phyloP scores from a whole-genome alignment of 53 echinoderm and acorn worm genomes.

The Paelopatides confundens region DNA sequence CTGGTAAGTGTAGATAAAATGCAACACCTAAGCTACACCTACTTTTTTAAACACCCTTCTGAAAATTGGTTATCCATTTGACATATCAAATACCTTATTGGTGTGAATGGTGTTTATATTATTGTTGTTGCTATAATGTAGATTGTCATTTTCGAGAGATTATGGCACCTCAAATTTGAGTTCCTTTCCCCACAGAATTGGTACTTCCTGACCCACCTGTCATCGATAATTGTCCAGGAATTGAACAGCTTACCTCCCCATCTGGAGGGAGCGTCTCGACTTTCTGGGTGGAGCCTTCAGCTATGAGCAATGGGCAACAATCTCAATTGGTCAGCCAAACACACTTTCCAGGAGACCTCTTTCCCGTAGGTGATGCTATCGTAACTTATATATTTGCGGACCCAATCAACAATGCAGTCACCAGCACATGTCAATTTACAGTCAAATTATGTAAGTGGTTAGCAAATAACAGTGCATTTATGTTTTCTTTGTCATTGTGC shows the following conservation, averaged over 20 bases:
- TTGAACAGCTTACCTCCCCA: neutral
- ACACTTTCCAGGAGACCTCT: conserved; percentile 45
- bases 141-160: too few relatives aligned
- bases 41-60: too few relatives aligned
- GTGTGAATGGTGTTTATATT: too few relatives aligned
- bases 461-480: too few relatives aligned
- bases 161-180: neutral
- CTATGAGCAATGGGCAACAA: conserved; percentile 30
- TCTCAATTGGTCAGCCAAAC: conserved; percentile 30
- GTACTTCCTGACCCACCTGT: conserved; percentile 46
- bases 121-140: too few relatives aligned
- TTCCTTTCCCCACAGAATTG: neutral
- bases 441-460: conserved; percentile 45
- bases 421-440: conserved; percentile 37
- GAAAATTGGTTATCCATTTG: too few relatives aligned
- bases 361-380: conserved; percentile 45
- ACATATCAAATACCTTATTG: too few relatives aligned
- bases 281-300: conserved; percentile 57
- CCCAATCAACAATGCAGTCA: conserved; percentile 43
- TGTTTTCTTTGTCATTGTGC: too few relatives aligned
- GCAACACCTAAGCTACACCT: too few relatives aligned
- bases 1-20: too few relatives aligned
- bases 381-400: conserved; percentile 69
- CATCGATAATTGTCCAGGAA: conserved; percentile 63
- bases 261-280: neutral